Conservation (phyloP, 2,113 vertebrate genomes). For the Ahaetulla prasina region DNA sequence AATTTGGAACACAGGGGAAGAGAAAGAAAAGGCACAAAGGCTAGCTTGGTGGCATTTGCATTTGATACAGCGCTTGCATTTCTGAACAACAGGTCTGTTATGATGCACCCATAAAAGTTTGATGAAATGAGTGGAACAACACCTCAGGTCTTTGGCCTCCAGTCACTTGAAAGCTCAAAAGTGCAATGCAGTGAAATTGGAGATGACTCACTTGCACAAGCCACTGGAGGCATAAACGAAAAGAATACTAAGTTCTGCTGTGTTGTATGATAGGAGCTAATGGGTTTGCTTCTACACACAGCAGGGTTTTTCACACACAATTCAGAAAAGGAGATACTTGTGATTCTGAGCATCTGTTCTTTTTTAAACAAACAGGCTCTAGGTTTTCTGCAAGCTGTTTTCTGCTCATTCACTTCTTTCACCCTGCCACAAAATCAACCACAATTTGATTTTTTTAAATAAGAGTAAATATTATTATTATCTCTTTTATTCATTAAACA, state of each 20-base stretch:
- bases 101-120: conserved; percentile 5
- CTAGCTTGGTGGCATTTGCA: conserved; percentile 1
- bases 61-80: conserved; percentile 4
- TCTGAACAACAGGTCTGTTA: not conserved
- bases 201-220: not conserved
- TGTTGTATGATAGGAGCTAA: not conserved
- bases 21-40: not conserved
- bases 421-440: not conserved
- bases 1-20: conserved; percentile 22
- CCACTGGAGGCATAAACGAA: conserved; percentile 6
- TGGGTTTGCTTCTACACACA: not conserved
- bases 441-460: not conserved
- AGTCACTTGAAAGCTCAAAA: conserved; percentile 18
- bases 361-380: not conserved
- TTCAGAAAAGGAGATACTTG: not conserved
- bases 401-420: not conserved
- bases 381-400: not conserved
- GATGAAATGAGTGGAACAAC: not conserved
- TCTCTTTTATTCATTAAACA: too few relatives aligned
- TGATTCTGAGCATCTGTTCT: not conserved
- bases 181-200: conserved; percentile 14
- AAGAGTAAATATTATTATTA: not conserved
- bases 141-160: conserved; percentile 8
- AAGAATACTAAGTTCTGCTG: not conserved
- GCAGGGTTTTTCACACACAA: not conserved